A percentile compares a stretch with the other conserved stretches of the same genome.
These are phyloP conservation scores for Xestia rhomboidea DNA, from an alignment of 2,888 invertebrate species.

Conservation along the genomic window DNA sequence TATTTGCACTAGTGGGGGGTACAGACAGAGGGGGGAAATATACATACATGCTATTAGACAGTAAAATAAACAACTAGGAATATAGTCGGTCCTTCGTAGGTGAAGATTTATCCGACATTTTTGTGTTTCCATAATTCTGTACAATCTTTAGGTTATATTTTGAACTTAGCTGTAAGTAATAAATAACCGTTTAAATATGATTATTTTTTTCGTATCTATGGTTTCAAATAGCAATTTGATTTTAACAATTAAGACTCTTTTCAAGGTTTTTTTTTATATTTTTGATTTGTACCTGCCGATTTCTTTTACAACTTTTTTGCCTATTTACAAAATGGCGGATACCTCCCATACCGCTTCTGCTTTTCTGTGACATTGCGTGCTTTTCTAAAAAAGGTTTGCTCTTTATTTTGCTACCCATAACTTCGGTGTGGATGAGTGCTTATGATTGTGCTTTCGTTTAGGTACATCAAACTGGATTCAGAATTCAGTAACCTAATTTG, in stretches of 20 bases:
- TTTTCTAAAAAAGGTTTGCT: constrained; percentile 60
- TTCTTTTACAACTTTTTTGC: not conserved
- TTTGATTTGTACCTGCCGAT: constrained; percentile 6
- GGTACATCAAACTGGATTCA: constrained; percentile 1
- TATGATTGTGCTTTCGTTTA: constrained; percentile 69
- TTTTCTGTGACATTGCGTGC: constrained; percentile 54
- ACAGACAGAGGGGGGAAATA: constrained; percentile 51
- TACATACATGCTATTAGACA: constrained; percentile 75
- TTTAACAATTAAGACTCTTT: constrained; percentile 2
- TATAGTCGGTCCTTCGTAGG: constrained; percentile 35
- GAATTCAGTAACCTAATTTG: constrained; percentile 15
- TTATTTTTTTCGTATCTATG: not conserved
- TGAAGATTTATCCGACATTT: constrained; percentile 39
- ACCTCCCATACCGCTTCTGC: constrained; percentile 1
- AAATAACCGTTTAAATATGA: not conserved
- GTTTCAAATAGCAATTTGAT: constrained; percentile 5
- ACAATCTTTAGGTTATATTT: constrained; percentile 5
- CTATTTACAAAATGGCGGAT: constrained; percentile 28
- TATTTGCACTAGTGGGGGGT: constrained; percentile 59
- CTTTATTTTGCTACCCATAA: constrained; percentile 55
- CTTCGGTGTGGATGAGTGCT: constrained; percentile 75
- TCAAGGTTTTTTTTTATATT: not conserved
- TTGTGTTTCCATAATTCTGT: constrained; percentile 11
- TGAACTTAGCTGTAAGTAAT: not conserved
- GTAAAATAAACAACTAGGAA: constrained; percentile 30